Base-by-base conservation (phyloP, 2,113 vertebrate species). In the Paramisgurnus dabryanus region DNA sequence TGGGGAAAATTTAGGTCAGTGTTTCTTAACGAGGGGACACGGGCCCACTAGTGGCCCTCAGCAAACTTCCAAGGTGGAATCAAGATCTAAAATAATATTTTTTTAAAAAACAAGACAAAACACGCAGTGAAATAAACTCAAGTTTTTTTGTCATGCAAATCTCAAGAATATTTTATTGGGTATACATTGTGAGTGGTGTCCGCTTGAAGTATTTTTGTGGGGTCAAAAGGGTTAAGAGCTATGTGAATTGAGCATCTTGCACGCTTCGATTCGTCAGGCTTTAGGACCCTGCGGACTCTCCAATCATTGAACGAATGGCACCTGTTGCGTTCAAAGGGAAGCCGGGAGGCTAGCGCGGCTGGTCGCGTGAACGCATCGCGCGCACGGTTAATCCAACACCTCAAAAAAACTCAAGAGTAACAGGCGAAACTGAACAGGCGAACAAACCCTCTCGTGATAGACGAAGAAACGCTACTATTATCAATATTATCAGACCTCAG, bases 301-400 rank as follows among this genome's bases (percentile, higher is more conserved):
- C 85, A 87, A 89, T 90, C 80, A 87, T 82, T 81, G 64, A 79
- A 87, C 85, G 81, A 82, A 89, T 84, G 88, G 85, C 91, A 93
- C 92, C 91, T 93, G 92, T 87, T 84, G 47, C 41, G 13, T 79
- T 85, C 71, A 80, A 76, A 85, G 85, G 81, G 69, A 39, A 81
- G 71, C 86, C 71, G 80, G 78, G 79, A 85, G 81, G 79, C 17
- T 9, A 76, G 34, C 57, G 13, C 18, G 57, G 61, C 41, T 61
- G 67, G 13, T 53, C 17, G 47, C 45, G 58, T 61, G 68, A 77
- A 83, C 67, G 67, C 55, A 18, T 22, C 49, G 4, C 71, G 57
- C 15, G 27, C 70, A 53, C 17, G 18, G 8, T 80, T 49, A 39
- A 75, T 45, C 43, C 4, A 40, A 1, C 13, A 61, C 11, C 27